Percentiles rank a stretch among this genome's conserved stretches.
Evolutionary conservation across 2,797 vertebrate genomes (phyloP).

Genomic region (Acomys russatus): DNA sequence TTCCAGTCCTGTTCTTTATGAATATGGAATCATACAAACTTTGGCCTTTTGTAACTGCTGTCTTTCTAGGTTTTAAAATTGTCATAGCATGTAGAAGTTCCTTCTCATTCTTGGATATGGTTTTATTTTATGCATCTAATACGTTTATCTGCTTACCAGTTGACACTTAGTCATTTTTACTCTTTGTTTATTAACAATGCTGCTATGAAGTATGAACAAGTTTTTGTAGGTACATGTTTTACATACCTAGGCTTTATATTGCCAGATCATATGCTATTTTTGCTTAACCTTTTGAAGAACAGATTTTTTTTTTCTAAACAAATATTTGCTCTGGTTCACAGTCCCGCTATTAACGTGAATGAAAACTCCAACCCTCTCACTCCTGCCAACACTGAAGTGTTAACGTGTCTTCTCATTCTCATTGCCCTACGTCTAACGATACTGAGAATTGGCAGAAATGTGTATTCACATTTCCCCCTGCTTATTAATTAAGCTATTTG

Average conservation of each 20-base stretch:
- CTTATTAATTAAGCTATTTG: neutral
- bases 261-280: neutral
- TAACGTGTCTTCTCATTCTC: constrained; percentile 1
- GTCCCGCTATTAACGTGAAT: neutral
- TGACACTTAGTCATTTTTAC: neutral
- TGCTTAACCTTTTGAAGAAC: constrained; percentile 47
- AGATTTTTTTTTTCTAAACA: constrained; percentile 21
- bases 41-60: neutral
- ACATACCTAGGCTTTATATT: neutral
- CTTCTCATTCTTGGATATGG: constrained; percentile 18
- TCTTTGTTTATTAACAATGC: neutral
- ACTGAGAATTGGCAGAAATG: neutral
- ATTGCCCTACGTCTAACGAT: neutral
- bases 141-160: neutral
- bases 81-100: neutral
- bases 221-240: constrained; percentile 1
- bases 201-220: neutral
- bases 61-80: neutral
- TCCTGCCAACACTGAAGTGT: neutral
- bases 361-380: neutral
- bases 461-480: neutral
- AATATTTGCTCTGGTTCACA: neutral
- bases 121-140: neutral
- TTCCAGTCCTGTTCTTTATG: neutral
- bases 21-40: neutral